Base-by-base conservation (phyloP, 2,888 invertebrate genomes). In the Acronicta psi region DNA sequence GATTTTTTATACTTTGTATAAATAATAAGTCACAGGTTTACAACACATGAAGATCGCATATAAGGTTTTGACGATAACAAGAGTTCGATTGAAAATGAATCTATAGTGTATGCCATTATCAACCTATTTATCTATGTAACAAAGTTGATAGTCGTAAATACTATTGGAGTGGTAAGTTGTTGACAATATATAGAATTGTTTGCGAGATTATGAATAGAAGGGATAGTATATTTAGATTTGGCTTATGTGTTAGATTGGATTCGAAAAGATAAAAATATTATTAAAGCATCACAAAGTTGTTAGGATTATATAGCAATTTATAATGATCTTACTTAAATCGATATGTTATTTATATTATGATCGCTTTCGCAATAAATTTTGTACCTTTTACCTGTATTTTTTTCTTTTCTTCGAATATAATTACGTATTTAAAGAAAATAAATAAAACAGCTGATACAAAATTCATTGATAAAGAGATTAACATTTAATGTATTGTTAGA, bases 321-420 rank as follows among this genome's bases (percentile, higher is more conserved):
- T 60, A 59, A 60, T 71, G 67, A 75, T 71, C 72, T 67, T 72
- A 63, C 72, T 66, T 73, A 66, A 71, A 65, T 64, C 59, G 11
- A 58, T 74, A 53, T 43, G 54, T 75, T 71, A 73, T 72, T 72
- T 72, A 64, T 72, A 61, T 61, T 53, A 70, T 74, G n/a, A 34
- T 34, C 7, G 34, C 34, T 34, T 34, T 34, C 6, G n/a, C 34
- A 34, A 34, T 13, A 34, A 34, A n/a, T 29, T 29, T 11, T 34
- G n/a, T n/a, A n/a, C 2, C 10, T 13, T 13, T 31, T 11, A 29
- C 11, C 11, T 29, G 11, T 29, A 11, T 29, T 11, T 11, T 11
- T 11, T 11, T 11, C 4, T 2, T 11, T 11, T 10, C n/a, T n/a
- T n/a, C n/a, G n/a, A n/a, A n/a, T n/a, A n/a, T 31, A 1, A 31